These are phyloP conservation scores for Chaetodon auriga DNA, from an alignment of 2,113 vertebrate genomes.

Conservation along the genomic window DNA sequence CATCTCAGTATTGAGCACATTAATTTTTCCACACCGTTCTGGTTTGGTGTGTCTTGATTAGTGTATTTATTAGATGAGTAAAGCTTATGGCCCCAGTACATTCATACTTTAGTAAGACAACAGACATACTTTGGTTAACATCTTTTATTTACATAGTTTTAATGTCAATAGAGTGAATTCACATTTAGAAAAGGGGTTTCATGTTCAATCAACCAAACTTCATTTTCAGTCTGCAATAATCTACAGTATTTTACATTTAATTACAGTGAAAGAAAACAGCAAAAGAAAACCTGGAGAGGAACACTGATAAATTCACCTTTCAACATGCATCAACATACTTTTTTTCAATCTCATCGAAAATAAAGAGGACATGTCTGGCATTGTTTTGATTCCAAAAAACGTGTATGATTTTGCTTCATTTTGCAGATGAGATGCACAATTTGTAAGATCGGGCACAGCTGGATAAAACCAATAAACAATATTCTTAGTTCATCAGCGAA, in stretches of 20 bases:
- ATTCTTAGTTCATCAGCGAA: background rate
- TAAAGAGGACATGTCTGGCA: slow-evolving; percentile 18
- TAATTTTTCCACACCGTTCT: background rate
- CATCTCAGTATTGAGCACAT: background rate
- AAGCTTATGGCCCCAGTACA: background rate
- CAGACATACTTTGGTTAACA: slow-evolving; percentile 16
- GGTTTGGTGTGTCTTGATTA: slow-evolving; percentile 8
- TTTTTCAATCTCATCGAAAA: slow-evolving; percentile 25
- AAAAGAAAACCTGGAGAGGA: slow-evolving; percentile 27
- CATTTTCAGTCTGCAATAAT: slow-evolving; percentile 46
- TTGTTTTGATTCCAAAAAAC: slow-evolving; percentile 18
- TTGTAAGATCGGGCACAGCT: background rate
- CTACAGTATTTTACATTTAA: slow-evolving; percentile 75
- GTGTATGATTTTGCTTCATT: background rate
- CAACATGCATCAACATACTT: background rate
- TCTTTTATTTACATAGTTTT: slow-evolving; percentile 68
- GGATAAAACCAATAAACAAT: background rate
- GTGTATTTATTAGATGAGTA: slow-evolving; percentile 27
- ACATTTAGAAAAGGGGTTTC: slow-evolving; percentile 50
- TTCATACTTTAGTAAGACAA: slow-evolving; percentile 13
- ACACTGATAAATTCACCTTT: slow-evolving; percentile 49
- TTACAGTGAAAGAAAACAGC: slow-evolving; percentile 56
- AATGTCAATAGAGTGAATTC: slow-evolving; percentile 41
- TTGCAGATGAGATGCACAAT: background rate
- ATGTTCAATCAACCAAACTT: slow-evolving; percentile 6